Evolutionary conservation across 1,140 invertebrate species (phyloP).

Genomic region (Drosophila arizonae): DNA sequence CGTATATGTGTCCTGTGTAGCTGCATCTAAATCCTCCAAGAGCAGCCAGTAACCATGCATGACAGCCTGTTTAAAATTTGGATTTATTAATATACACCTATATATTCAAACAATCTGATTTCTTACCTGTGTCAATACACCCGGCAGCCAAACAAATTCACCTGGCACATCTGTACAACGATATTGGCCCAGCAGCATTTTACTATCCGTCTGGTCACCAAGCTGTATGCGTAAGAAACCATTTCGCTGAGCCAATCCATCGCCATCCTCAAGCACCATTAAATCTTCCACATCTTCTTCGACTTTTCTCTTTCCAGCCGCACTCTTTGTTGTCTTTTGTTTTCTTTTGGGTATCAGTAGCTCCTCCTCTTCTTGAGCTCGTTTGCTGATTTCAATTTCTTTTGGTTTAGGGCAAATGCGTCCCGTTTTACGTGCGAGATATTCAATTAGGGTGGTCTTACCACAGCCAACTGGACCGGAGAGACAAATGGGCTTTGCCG

Average conservation of each 20-base stretch:
- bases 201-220: constrained; percentile 98
- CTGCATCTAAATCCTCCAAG: constrained; percentile 97
- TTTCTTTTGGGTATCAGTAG: constrained; percentile 54
- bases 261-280: constrained; percentile 44
- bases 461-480: constrained; percentile 96
- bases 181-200: constrained; percentile 97
- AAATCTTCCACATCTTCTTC: constrained; percentile 51
- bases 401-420: constrained; percentile 83
- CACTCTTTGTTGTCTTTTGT: constrained; percentile 28
- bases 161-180: constrained; percentile 98
- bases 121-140: constrained; percentile 91
- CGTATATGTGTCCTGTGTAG: constrained; percentile 95
- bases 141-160: constrained; percentile 98
- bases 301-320: constrained; percentile 41
- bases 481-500: constrained; percentile 91
- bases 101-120: constrained; percentile 75
- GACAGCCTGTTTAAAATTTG: constrained; percentile 87
- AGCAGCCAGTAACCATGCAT: constrained; percentile 95
- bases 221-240: constrained; percentile 90
- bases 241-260: constrained; percentile 43
- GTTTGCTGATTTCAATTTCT: constrained; percentile 39
- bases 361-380: constrained; percentile 49
- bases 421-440: constrained; percentile 92
- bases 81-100: background rate
- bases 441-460: constrained; percentile 95